Conservation (phyloP, 1,140 invertebrate species). For the Drosophila sp. region DNA sequence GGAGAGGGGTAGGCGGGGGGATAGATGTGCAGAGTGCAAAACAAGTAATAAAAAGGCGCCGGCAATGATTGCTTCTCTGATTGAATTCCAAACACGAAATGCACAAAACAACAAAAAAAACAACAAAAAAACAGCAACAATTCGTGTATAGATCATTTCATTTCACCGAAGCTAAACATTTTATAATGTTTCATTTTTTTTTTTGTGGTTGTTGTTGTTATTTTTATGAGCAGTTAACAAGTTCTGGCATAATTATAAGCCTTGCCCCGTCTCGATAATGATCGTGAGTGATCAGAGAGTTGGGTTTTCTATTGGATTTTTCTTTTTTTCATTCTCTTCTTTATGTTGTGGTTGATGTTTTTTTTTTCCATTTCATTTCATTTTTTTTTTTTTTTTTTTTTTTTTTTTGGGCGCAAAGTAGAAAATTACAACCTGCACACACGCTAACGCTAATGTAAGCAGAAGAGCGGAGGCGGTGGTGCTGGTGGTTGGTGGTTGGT, state of each 20-base stretch:
- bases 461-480: constrained; percentile 17
- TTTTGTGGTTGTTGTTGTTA: constrained; percentile 22
- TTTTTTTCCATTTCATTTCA: constrained; percentile 14
- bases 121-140: neutral
- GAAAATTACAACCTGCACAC: constrained; percentile 78
- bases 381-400: constrained; percentile 14
- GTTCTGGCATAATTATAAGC: constrained; percentile 49
- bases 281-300: constrained; percentile 23
- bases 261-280: constrained; percentile 25
- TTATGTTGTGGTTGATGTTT: constrained; percentile 16
- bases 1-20: neutral
- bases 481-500: neutral
- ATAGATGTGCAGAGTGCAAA: constrained; percentile 31
- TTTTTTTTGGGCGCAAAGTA: constrained; percentile 73
- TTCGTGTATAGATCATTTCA: constrained; percentile 37
- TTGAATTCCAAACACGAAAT: constrained; percentile 47
- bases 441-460: constrained; percentile 65
- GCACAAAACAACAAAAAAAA: constrained; percentile 2
- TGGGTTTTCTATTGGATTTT: constrained; percentile 27
- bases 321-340: neutral
- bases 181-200: neutral
- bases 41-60: constrained; percentile 49
- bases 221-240: constrained; percentile 59
- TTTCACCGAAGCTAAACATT: constrained; percentile 17
- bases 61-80: constrained; percentile 41